Evolutionary conservation across 2,113 vertebrate genomes (phyloP).

Genomic region (Passerina amoena): DNA sequence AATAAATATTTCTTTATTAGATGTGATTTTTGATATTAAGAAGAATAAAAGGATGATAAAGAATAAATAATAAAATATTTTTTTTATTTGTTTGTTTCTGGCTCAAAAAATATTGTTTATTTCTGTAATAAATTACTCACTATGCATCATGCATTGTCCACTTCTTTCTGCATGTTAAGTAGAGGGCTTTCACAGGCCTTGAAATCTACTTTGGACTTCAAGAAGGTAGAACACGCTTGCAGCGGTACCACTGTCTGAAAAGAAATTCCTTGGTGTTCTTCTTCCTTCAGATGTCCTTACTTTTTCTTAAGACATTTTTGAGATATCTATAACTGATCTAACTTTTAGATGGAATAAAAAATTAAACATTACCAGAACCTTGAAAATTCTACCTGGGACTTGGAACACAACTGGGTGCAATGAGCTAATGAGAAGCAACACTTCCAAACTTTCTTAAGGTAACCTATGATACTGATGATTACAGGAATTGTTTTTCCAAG

Average conservation of each 20-base stretch:
- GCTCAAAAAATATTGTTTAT: fast-evolving
- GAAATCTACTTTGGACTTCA: not conserved
- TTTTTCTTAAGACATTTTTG: not conserved
- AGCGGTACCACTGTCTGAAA: not conserved
- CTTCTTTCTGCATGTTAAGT: not conserved
- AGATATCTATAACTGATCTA: not conserved
- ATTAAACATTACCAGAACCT: not conserved
- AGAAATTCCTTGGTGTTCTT: not conserved
- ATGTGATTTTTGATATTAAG: not conserved
- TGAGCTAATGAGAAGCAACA: not conserved
- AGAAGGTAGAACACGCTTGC: not conserved
- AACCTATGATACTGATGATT: not conserved
- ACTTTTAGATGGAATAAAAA: not conserved
- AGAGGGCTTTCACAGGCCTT: not conserved
- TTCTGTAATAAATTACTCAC: not conserved
- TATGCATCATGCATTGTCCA: fast-evolving
- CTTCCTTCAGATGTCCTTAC: not conserved
- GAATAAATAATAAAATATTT: fast-evolving
- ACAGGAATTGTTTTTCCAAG: not conserved
- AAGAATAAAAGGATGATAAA: too few species aligned
- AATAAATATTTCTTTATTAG: not conserved
- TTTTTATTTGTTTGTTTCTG: not conserved
- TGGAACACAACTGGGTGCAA: not conserved
- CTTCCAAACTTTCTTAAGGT: not conserved
- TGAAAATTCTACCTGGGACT: not conserved